Base-by-base conservation (phyloP, 2,113 vertebrate species). In the Condylura cristata region DNA sequence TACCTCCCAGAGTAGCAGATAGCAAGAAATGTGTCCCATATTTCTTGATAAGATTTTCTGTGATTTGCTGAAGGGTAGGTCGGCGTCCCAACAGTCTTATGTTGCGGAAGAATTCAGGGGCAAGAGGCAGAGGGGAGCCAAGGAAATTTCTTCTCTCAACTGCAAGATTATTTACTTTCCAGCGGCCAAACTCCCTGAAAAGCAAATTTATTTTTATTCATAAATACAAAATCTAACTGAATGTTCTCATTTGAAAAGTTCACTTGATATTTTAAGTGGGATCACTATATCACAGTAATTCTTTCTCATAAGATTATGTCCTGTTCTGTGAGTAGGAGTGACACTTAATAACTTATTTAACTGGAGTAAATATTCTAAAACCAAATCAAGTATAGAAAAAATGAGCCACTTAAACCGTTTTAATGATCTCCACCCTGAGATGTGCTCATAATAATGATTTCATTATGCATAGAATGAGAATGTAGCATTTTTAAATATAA, bases 81-180 rank as follows among this genome's bases (percentile, higher is more conserved):
- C 99, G 98, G 41, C 99, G 99, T 97, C 99, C 99, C 12, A 99
- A 98, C n/a, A 99, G 98, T 90, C 99, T 98, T 86, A 99, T 99
- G 97, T 99, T 99, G 53, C 99, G 99, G 98, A 99, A 98, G 97
- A 99, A 99, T 96, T 99, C 99, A 0, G 99, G 98, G 56, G 99
- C 99, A 39, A 99, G 98, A 12, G 99, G 99, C 97, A 99, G 97
- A 7, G 99, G 99, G 71, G 99, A 99, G 82, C 99, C 98, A 83
- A 99, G 98, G 97, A 99, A 99, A 97, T 99, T 99, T 98, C 99
- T 99, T 96, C 99, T 98, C 87, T 99, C 99, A 65, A 99, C 99
- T 1, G 99, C 99, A 92, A 99, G 98, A 93, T 99, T 99, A 98
- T 99, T 99, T 98, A 99, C 99, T 98, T 99, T 99, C 99, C 99